Conservation (phyloP, 2,888 invertebrate genomes). For the Phorcus lineatus region DNA sequence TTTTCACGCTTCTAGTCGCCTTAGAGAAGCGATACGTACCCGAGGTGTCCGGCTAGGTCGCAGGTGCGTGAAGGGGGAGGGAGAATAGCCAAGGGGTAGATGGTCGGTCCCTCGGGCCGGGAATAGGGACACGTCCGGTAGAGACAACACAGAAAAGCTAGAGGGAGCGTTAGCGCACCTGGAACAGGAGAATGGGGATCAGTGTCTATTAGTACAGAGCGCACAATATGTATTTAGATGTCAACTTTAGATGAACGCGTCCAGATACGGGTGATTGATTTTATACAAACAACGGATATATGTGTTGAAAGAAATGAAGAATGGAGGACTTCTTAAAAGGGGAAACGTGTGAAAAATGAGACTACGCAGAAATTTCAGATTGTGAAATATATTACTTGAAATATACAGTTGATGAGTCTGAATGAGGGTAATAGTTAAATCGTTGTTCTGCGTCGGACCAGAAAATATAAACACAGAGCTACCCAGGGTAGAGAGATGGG, state of each 20-base stretch:
- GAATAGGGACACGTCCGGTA: too few species aligned
- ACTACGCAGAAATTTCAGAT: neutral
- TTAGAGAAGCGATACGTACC: neutral
- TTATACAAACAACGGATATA: neutral
- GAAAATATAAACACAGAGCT: neutral
- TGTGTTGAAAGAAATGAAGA: neutral
- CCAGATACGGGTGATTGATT: neutral
- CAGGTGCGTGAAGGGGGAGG: neutral
- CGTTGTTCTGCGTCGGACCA: neutral
- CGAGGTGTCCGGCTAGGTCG: neutral
- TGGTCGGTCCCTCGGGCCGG: too few species aligned
- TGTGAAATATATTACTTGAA: too few species aligned
- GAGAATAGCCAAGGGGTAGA: too few species aligned
- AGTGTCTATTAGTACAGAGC: slow-evolving; percentile 4
- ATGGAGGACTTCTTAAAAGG: neutral
- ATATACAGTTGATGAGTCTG: too few species aligned
- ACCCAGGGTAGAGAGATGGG: neutral
- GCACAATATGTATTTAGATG: slow-evolving; percentile 19
- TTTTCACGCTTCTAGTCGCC: slow-evolving; percentile 5
- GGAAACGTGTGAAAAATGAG: neutral
- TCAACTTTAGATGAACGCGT: neutral
- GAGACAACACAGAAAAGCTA: too few species aligned
- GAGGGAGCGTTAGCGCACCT: neutral
- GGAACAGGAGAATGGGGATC: neutral
- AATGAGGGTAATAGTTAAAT: too few species aligned